These are phyloP conservation scores for Ciconia boyciana DNA, from an alignment of 2,113 vertebrate species.

Conservation along the genomic window DNA sequence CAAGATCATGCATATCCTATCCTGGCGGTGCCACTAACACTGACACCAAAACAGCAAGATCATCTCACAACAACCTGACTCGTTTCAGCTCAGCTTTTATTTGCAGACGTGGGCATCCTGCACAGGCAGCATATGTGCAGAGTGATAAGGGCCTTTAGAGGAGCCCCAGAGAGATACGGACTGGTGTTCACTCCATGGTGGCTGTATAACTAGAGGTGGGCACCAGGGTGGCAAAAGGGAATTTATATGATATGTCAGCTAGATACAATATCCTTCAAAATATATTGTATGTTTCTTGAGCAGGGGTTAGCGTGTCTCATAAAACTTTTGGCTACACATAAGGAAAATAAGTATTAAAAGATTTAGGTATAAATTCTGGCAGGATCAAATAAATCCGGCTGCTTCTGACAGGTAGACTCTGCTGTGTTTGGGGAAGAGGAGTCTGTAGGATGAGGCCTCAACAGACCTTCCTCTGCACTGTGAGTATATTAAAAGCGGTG, in stretches of 20 bases:
- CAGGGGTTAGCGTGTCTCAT: conserved; percentile 24
- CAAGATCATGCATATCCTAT: background rate
- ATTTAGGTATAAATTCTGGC: conserved; percentile 44
- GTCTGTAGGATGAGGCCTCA: background rate
- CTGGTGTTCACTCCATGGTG: background rate
- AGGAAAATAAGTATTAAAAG: conserved; percentile 47
- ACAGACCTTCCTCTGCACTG: background rate
- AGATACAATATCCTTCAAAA: conserved; percentile 31
- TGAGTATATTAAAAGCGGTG: background rate
- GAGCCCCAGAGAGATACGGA: background rate
- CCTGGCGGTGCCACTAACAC: background rate
- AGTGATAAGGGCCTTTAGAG: background rate
- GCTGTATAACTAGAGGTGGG: background rate
- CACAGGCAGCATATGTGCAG: background rate
- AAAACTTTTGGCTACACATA: conserved; percentile 34
- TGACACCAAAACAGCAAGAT: background rate
- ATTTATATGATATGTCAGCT: conserved; percentile 16
- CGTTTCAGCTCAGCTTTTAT: background rate
- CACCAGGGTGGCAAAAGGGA: background rate
- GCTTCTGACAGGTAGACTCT: background rate
- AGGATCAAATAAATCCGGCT: conserved; percentile 20
- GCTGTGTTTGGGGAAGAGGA: background rate
- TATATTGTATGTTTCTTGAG: conserved; percentile 26
- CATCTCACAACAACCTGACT: background rate
- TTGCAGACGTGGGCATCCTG: background rate